Evolutionary conservation across 1,140 invertebrate species (phyloP).

Genomic region (Lasioglossum baleicum): DNA sequence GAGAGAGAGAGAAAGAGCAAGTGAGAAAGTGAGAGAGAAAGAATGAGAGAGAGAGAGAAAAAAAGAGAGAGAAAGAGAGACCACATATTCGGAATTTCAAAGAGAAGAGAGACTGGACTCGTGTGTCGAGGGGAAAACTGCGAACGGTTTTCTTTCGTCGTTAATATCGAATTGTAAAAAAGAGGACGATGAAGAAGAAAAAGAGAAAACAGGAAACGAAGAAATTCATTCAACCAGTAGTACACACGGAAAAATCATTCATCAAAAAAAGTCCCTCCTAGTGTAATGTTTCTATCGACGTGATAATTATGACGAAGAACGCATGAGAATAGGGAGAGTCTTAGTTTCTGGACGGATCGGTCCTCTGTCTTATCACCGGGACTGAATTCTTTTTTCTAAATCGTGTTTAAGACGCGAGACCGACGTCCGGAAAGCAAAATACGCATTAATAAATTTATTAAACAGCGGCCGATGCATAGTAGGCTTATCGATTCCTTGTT

Average conservation of each 20-base stretch:
- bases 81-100: constrained; percentile 32
- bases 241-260: constrained; percentile 15
- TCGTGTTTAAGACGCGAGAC: constrained; percentile 25
- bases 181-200: not conserved
- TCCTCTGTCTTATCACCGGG: constrained; percentile 24
- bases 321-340: not conserved
- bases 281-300: constrained; percentile 37
- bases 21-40: not conserved
- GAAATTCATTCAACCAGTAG: constrained; percentile 26
- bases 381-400: constrained; percentile 40
- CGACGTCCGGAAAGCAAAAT: constrained; percentile 22
- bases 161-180: constrained; percentile 33
- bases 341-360: constrained; percentile 16
- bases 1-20: not conserved
- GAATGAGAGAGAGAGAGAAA: not conserved
- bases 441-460: constrained; percentile 36
- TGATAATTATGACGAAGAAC: constrained; percentile 4
- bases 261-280: constrained; percentile 35
- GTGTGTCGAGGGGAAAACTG: constrained; percentile 37
- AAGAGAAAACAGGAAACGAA: not conserved
- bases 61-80: not conserved
- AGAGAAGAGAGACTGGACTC: constrained; percentile 55
- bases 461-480: constrained; percentile 29
- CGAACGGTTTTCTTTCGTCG: constrained; percentile 25
- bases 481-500: constrained; percentile 43